Conservation (phyloP, 2,797 vertebrate species). For the Brotula barbata region DNA sequence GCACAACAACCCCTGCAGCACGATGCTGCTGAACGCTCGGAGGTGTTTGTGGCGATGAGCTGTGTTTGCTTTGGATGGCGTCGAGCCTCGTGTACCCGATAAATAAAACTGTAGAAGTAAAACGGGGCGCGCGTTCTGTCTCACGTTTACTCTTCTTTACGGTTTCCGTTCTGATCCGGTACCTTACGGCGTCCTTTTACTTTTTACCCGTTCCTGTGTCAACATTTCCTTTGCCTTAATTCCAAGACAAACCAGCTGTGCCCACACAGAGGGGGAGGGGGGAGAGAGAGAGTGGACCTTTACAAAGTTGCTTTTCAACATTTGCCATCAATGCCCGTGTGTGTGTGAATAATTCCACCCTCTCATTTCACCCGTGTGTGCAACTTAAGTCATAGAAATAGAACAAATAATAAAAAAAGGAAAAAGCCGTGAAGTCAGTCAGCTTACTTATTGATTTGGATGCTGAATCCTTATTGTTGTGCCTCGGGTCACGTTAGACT, state of each 20-base stretch:
- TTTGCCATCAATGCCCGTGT: constrained; percentile 11
- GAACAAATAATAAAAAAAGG: constrained; percentile 1
- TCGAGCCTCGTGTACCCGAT: too few species aligned
- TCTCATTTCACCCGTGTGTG: constrained; percentile 26
- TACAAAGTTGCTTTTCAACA: constrained; percentile 17
- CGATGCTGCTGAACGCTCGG: too few species aligned
- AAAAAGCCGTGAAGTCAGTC: not conserved
- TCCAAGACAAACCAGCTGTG: constrained; percentile 7
- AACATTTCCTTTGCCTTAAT: constrained; percentile 1
- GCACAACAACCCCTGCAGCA: too few species aligned
- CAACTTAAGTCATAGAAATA: constrained; percentile 14
- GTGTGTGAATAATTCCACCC: not conserved
- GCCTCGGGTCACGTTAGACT: too few species aligned
- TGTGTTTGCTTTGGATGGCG: too few species aligned
- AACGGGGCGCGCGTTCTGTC: too few species aligned
- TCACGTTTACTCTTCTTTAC: too few species aligned
- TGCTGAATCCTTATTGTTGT: constrained; percentile 8
- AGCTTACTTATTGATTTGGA: not conserved
- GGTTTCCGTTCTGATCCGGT: too few species aligned
- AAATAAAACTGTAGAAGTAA: too few species aligned
- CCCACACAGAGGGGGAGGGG: not conserved
- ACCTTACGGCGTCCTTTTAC: too few species aligned
- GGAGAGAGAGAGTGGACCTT: not conserved
- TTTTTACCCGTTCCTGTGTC: not conserved
- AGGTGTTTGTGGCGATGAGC: too few species aligned